Evolutionary conservation across 2,888 invertebrate species (phyloP), one percentile per base, ranked within the genome.

Genomic region (Erebia palarica): DNA sequence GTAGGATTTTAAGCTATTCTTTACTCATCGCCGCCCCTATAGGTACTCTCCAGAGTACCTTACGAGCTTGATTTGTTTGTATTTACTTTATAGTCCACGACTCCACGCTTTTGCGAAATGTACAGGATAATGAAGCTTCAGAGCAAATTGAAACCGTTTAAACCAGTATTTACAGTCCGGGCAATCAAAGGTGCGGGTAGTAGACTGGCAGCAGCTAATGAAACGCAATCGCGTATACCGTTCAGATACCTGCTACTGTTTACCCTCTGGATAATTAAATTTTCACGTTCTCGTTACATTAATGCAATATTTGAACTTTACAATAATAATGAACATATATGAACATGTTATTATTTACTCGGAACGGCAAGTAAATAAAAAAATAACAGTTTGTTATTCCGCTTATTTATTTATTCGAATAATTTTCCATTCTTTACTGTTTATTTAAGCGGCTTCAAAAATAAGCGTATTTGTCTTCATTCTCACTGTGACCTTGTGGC

Each of bases 251-350:
- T 73, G 18, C 2, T 11, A 18, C 44, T 61, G 61, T 61, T 18
- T 36, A 36, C 36, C 0, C 36, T 36, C 5, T 36, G 36, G 85
- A 84, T 88, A 87, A 88, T 87, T 87, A 85, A 85, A 88, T 87
- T 85, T 82, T 81, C 82, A 82, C 84, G 18, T 51, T 51, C 13
- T 14, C 14, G 13, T 14, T 13, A 36, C 36, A 36, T 36, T 7
- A 36, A 36, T 36, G 36, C 36, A 36, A 7, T 36, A 36, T 36
- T 36, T 36, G 7, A 36, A 36, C 36, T 36, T 36, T 36, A 36
- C 5, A 36, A 36, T 36, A 36, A 36, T 36, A 36, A 36, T 36
- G 7, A 36, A 36, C 36, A 36, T 36, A 7, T 36, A 36, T 36
- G 7, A 36, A 36, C 36, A 36, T 36, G 7, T 36, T 36, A 36